These are phyloP conservation scores for Cydia splendana DNA, from an alignment of 1,140 invertebrate genomes.

Conservation along the genomic window DNA sequence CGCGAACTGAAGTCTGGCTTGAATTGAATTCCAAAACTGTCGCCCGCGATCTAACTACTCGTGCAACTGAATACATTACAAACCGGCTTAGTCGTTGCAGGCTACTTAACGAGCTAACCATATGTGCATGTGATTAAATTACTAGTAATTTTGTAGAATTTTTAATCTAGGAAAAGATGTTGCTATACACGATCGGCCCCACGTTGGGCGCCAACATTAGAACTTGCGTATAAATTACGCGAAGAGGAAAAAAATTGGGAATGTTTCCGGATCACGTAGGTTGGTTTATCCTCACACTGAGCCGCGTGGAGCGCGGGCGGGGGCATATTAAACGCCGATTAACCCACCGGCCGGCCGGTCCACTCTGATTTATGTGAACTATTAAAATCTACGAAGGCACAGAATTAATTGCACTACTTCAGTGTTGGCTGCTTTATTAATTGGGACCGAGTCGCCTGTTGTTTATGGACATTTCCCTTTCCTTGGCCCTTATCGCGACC, in stretches of 20 bases:
- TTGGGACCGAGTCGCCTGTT: conserved; percentile 73
- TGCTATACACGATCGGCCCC: conserved; percentile 4
- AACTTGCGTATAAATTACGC: conserved; percentile 36
- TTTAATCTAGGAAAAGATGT: background rate
- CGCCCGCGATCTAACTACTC: conserved; percentile 58
- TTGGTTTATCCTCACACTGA: conserved; percentile 55
- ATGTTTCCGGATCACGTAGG: conserved; percentile 56
- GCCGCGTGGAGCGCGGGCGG: background rate
- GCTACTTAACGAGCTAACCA: conserved; percentile 14
- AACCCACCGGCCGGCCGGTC: conserved; percentile 64
- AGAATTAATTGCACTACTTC: conserved; percentile 78
- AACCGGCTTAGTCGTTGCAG: conserved; percentile 10
- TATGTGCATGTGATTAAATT: background rate
- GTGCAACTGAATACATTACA: conserved; percentile 50
- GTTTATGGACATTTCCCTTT: conserved; percentile 74
- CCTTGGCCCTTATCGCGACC: conserved; percentile 69
- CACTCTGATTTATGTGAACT: conserved; percentile 76
- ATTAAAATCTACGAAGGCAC: conserved; percentile 77
- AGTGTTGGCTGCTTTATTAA: conserved; percentile 74
- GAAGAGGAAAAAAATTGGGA: conserved; percentile 37
- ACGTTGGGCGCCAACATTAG: conserved; percentile 39
- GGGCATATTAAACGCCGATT: conserved; percentile 76
- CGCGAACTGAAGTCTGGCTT: conserved; percentile 69
- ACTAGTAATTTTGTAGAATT: background rate
- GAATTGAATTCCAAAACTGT: conserved; percentile 73